Conservation (phyloP, 2,797 vertebrate genomes). For the Sebastes miniatus region DNA sequence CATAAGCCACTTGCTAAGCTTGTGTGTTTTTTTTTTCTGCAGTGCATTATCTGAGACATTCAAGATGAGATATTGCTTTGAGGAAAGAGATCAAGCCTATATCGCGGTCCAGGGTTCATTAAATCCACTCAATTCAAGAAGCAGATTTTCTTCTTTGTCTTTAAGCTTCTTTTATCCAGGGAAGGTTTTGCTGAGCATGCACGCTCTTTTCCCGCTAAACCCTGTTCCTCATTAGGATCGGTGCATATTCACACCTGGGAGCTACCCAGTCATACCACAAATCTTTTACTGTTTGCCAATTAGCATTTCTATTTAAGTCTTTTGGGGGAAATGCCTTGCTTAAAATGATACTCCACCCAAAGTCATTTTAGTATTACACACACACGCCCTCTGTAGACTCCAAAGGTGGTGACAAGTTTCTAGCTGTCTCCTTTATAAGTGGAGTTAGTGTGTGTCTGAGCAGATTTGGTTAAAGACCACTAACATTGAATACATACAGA, state of each 20-base stretch:
- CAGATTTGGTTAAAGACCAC: background rate
- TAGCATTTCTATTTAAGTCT: constrained; percentile 54
- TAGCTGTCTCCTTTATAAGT: background rate
- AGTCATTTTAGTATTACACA: constrained; percentile 13
- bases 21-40: background rate
- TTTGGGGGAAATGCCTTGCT: constrained; percentile 7
- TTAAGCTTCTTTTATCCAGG: constrained; percentile 71
- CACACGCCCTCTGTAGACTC: background rate
- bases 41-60: constrained; percentile 34
- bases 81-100: constrained; percentile 61
- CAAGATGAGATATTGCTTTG: constrained; percentile 39
- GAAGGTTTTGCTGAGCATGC: constrained; percentile 66
- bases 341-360: constrained; percentile 30
- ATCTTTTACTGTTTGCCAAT: constrained; percentile 64
- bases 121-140: constrained; percentile 68
- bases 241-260: constrained; percentile 65
- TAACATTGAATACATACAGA: background rate
- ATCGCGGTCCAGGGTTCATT: constrained; percentile 59
- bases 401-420: background rate
- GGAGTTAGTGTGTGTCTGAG: background rate
- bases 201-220: constrained; percentile 67
- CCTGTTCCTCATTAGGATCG: constrained; percentile 66
- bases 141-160: constrained; percentile 71
- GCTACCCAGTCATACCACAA: constrained; percentile 43
- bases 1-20: constrained; percentile 33